phyloP scores from a whole-genome alignment of 2,797 vertebrate genomes.

The Gobio occitaniae region DNA sequence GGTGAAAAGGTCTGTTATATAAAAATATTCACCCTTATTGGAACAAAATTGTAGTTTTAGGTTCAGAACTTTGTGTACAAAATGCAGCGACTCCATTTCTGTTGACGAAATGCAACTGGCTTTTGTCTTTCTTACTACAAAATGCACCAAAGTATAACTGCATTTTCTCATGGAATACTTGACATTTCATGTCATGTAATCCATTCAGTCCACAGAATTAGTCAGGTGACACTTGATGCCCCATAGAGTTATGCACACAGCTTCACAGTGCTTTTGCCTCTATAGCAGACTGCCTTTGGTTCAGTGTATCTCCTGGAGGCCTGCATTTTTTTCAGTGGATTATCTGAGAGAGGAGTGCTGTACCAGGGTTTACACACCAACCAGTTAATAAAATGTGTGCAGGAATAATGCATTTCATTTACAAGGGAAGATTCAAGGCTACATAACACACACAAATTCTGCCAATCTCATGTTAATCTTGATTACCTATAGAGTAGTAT shows the following conservation, averaged over 20 bases:
- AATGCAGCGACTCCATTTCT: background rate
- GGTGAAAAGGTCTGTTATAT: background rate
- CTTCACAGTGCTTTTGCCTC: background rate
- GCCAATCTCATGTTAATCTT: no score
- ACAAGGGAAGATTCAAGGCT: constrained; percentile 35
- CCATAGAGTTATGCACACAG: background rate
- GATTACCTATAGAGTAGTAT: no score
- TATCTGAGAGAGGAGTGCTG: constrained; percentile 49
- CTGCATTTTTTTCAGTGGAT: constrained; percentile 57
- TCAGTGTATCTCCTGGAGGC: constrained; percentile 44
- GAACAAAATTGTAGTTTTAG: background rate
- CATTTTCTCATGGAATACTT: background rate
- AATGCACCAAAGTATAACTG: background rate
- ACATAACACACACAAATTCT: no score
- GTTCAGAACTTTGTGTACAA: background rate
- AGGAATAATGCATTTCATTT: constrained; percentile 49
- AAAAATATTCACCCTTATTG: background rate
- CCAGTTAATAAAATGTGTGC: constrained; percentile 51
- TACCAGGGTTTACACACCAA: constrained; percentile 37
- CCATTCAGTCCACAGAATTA: background rate
- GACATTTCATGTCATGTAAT: background rate
- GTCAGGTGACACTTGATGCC: background rate
- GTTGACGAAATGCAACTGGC: background rate
- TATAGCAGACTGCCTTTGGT: constrained; percentile 29
- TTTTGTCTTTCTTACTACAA: background rate